Evolutionary conservation across 2,888 invertebrate genomes (phyloP).

Genomic region (Entomobrya multifasciata): DNA sequence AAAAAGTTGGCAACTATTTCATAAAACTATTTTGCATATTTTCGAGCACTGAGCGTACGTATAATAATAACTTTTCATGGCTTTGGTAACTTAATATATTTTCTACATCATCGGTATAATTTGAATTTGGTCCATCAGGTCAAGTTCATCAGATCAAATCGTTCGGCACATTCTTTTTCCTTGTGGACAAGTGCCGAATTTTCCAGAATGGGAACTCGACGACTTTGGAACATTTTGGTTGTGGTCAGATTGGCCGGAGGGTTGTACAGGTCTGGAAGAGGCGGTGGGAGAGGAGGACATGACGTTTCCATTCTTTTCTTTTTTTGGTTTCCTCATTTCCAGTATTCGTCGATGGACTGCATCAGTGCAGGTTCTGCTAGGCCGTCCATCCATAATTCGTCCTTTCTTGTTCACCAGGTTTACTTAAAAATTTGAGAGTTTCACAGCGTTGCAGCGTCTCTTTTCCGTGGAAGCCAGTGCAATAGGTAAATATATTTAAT

Average conservation of each 20-base stretch:
- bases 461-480: too few relatives aligned
- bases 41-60: slow-evolving; percentile 3
- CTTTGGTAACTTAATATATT: not conserved
- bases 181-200: slow-evolving; percentile 54
- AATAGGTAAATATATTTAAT: too few relatives aligned
- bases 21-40: not conserved
- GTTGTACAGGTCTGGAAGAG: not conserved
- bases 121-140: too few relatives aligned
- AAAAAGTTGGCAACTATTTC: not conserved
- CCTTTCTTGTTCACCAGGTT: too few relatives aligned
- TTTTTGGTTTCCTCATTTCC: slow-evolving; percentile 71
- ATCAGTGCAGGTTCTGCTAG: slow-evolving; percentile 73
- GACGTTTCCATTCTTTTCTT: slow-evolving; percentile 61
- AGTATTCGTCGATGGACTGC: slow-evolving; percentile 75
- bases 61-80: too few relatives aligned
- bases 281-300: not conserved
- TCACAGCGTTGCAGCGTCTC: too few relatives aligned
- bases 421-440: too few relatives aligned
- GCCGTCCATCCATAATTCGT: slow-evolving; percentile 26
- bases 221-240: slow-evolving; percentile 70
- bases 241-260: slow-evolving; percentile 49
- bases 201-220: slow-evolving; percentile 64
- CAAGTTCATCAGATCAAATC: slow-evolving; percentile 65
- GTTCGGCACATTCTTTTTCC: slow-evolving; percentile 71
- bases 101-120: too few relatives aligned